Evolutionary conservation across 2,888 invertebrate genomes (phyloP).

Genomic region (Chymomyza procnemis): DNA sequence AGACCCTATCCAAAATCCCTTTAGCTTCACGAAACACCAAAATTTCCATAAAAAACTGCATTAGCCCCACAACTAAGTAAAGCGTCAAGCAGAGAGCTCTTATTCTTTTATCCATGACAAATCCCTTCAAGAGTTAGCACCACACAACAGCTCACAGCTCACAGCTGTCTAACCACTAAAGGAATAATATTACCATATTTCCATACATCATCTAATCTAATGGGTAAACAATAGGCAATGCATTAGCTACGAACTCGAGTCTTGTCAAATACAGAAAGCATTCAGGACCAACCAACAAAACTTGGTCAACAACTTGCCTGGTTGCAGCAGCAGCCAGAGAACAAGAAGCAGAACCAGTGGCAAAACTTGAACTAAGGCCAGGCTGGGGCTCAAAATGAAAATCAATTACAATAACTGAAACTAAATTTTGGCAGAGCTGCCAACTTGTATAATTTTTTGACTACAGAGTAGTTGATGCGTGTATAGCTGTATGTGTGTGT

Average conservation of each 20-base stretch:
- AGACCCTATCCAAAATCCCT: too few species aligned
- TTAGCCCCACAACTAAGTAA: too few species aligned
- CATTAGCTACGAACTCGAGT: constrained; percentile 21
- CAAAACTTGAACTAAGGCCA: background rate
- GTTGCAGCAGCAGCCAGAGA: too few species aligned
- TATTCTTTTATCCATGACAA: too few species aligned
- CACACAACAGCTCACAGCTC: too few species aligned
- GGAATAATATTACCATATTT: too few species aligned
- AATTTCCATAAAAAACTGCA: too few species aligned
- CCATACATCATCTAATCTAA: constrained; percentile 32
- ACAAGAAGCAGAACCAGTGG: too few species aligned
- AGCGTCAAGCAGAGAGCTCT: too few species aligned
- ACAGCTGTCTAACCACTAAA: too few species aligned
- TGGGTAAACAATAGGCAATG: constrained; percentile 33
- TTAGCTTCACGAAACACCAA: too few species aligned
- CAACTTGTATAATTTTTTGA: constrained; percentile 47
- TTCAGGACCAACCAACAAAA: constrained; percentile 25
- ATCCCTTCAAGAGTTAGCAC: too few species aligned
- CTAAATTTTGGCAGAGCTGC: constrained; percentile 39
- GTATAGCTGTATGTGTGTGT: constrained; percentile 9
- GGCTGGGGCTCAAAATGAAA: constrained; percentile 49
- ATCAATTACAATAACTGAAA: constrained; percentile 60
- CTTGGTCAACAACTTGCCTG: constrained; percentile 49
- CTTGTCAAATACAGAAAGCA: constrained; percentile 1
- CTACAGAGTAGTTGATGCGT: constrained; percentile 15